Evolutionary conservation across 2,888 invertebrate species (phyloP).

Genomic region (Biston betularia): DNA sequence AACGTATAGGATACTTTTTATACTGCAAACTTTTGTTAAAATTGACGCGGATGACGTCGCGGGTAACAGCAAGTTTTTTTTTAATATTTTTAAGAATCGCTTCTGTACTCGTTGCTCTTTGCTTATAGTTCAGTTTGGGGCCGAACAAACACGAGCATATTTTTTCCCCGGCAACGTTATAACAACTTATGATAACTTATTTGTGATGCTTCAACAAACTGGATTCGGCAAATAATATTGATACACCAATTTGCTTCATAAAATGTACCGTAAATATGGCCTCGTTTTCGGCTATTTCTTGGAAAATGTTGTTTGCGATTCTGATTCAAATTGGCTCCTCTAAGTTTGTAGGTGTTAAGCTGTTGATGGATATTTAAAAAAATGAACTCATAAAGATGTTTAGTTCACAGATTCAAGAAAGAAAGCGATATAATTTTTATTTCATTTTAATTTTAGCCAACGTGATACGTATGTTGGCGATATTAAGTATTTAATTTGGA

Average conservation of each 20-base stretch:
- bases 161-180: constrained; percentile 63
- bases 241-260: constrained; percentile 61
- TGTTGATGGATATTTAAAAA: not conserved
- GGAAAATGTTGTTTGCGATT: constrained; percentile 16
- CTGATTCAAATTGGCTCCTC: constrained; percentile 10
- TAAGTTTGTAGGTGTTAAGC: constrained; percentile 6
- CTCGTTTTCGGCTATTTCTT: constrained; percentile 26
- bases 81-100: not conserved
- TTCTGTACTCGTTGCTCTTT: constrained; percentile 46
- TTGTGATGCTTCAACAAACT: constrained; percentile 68
- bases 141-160: constrained; percentile 69
- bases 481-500: too few relatives aligned
- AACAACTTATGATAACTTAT: constrained; percentile 75
- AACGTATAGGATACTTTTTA: too few relatives aligned
- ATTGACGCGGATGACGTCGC: too few relatives aligned
- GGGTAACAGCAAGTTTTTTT: too few relatives aligned
- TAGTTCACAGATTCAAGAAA: too few relatives aligned
- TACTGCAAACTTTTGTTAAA: too few relatives aligned
- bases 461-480: too few relatives aligned
- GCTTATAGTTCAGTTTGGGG: constrained; percentile 57
- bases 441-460: too few relatives aligned
- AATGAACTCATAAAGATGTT: not conserved
- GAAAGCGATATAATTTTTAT: too few relatives aligned
- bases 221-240: constrained; percentile 64
- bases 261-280: constrained; percentile 52